Percentiles rank a stretch among this genome's conserved stretches.
These are phyloP conservation scores for Hemiscyllium ocellatum DNA, from an alignment of 2,113 vertebrate genomes.

Conservation along the genomic window DNA sequence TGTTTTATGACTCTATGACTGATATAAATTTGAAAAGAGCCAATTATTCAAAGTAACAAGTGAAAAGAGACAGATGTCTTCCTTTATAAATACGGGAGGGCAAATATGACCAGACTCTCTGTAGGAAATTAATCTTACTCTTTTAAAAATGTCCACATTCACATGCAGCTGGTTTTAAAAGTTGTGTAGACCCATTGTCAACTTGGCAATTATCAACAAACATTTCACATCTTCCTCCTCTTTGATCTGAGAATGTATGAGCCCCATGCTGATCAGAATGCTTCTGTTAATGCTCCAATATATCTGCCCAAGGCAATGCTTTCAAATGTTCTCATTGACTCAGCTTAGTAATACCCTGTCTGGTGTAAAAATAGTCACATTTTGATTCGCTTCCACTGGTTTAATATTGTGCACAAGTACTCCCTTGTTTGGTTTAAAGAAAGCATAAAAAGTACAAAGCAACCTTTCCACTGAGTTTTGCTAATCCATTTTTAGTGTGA, in stretches of 20 bases:
- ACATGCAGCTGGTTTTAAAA: not conserved
- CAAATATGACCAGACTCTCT: not conserved
- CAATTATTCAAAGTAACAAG: not conserved
- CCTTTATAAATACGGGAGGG: not conserved
- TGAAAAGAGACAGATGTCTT: not conserved
- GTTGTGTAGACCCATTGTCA: not conserved
- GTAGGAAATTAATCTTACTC: not conserved
- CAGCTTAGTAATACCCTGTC: not conserved
- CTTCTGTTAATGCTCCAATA: not conserved
- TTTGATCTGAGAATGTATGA: not conserved
- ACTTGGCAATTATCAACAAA: not conserved
- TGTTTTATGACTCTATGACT: no score
- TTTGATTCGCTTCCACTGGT: not conserved
- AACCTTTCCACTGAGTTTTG: not conserved
- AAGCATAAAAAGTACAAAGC: not conserved
- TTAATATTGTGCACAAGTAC: not conserved
- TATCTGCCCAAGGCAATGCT: not conserved
- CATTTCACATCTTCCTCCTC: not conserved
- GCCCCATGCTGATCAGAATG: not conserved
- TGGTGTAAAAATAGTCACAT: constrained; percentile 34
- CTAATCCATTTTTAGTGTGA: not conserved
- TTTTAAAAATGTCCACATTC: not conserved
- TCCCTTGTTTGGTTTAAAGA: not conserved
- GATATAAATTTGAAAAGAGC: not conserved
- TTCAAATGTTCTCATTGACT: not conserved